Conservation (phyloP, 2,113 vertebrate genomes). For the Telmatochromis brichardi region DNA sequence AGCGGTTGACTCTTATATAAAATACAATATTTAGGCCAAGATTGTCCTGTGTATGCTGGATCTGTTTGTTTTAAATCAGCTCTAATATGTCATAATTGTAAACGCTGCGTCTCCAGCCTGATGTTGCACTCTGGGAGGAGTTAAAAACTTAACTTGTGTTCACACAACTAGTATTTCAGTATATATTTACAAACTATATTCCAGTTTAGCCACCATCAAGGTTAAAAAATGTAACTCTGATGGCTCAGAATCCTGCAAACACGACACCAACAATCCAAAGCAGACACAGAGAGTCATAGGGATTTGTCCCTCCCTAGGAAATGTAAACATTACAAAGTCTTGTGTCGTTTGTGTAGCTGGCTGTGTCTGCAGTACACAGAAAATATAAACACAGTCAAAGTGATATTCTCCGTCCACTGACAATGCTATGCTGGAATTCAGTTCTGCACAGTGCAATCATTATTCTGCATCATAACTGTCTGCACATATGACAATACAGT, state of each 20-base stretch:
- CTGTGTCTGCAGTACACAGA: not conserved
- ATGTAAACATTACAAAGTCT: not conserved
- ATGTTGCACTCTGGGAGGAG: not conserved
- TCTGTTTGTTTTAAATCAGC: not conserved
- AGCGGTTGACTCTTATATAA: not conserved
- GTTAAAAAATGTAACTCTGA: not conserved
- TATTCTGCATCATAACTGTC: not conserved
- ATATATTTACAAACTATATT: not conserved
- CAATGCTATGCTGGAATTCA: not conserved
- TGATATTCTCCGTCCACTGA: not conserved
- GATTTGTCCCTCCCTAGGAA: not conserved
- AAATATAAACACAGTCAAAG: not conserved
- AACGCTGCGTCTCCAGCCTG: not conserved
- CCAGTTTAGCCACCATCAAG: not conserved
- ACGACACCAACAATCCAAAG: not conserved
- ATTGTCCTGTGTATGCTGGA: not conserved
- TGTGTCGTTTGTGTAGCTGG: not conserved
- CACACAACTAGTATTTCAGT: not conserved
- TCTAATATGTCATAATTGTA: not conserved
- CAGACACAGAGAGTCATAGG: not conserved
- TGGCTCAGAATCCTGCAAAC: not conserved
- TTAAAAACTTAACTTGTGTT: not conserved
- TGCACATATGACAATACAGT: not conserved
- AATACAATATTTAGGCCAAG: not conserved
- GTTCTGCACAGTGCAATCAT: not conserved